phyloP scores from a whole-genome alignment of 2,888 invertebrate genomes.

The Dexiosoma caninum region DNA sequence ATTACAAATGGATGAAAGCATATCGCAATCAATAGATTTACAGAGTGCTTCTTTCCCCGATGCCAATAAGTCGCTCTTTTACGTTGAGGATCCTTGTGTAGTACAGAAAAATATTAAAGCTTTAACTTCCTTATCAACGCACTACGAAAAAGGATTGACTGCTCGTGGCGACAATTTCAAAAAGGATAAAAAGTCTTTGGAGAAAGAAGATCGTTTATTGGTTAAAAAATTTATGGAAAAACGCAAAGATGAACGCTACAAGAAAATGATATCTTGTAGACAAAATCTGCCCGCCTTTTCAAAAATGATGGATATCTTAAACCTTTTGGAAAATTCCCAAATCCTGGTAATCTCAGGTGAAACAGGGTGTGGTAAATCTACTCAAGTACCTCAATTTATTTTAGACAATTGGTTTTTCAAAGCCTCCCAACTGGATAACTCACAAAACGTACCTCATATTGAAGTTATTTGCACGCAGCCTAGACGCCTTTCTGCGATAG shows the following conservation, averaged over 20 bases:
- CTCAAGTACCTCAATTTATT: constrained; percentile 96
- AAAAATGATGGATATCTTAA: constrained; percentile 84
- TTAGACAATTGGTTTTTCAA: constrained; percentile 89
- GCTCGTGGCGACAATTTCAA: constrained; percentile 78
- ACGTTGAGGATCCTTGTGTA: constrained; percentile 75
- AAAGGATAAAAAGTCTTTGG: constrained; percentile 79
- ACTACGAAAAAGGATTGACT: constrained; percentile 82
- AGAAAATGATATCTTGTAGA: constrained; percentile 82
- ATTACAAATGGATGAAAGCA: constrained; percentile 84
- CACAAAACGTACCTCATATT: constrained; percentile 80
- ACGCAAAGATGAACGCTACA: constrained; percentile 81
- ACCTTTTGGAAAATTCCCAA: constrained; percentile 81
- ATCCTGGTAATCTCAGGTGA: constrained; percentile 86
- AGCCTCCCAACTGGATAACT: constrained; percentile 72
- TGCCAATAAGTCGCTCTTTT: constrained; percentile 81
- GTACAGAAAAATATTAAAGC: constrained; percentile 68
- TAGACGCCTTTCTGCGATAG: constrained; percentile 92
- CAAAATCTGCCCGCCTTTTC: constrained; percentile 86
- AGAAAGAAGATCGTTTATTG: constrained; percentile 82
- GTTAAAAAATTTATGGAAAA: constrained; percentile 82
- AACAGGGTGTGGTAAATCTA: constrained; percentile 91
- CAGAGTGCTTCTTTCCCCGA: constrained; percentile 80
- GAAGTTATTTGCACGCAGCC: constrained; percentile 96
- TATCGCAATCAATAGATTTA: constrained; percentile 81
- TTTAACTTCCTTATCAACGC: constrained; percentile 78